phyloP scores from a whole-genome alignment of 2,113 vertebrate genomes.

The Antechinus stuartii region DNA sequence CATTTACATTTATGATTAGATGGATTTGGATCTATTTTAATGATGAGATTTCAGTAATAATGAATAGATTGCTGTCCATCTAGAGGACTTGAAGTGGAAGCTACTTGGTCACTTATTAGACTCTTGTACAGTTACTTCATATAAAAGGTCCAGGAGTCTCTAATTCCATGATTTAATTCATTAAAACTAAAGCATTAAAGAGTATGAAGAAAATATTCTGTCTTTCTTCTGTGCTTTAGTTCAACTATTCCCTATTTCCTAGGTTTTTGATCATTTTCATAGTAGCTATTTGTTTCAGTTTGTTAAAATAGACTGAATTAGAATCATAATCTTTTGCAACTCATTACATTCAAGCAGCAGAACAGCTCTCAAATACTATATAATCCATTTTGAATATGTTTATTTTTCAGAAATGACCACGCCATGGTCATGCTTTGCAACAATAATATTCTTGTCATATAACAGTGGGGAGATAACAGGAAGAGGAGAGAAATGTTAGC shows the following conservation, averaged over 20 bases:
- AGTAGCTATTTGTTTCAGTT: background rate
- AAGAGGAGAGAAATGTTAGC: background rate
- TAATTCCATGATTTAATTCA: background rate
- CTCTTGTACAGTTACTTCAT: background rate
- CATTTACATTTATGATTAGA: background rate
- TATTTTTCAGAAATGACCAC: background rate
- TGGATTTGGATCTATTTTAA: background rate
- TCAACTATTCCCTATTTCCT: background rate
- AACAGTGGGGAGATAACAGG: background rate
- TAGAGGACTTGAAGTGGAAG: background rate
- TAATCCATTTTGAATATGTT: background rate
- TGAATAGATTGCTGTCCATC: background rate
- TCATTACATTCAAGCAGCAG: background rate
- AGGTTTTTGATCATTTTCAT: background rate
- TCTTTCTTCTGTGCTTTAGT: background rate
- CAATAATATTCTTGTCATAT: background rate
- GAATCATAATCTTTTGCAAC: background rate
- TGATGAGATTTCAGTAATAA: background rate
- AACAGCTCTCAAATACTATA: background rate
- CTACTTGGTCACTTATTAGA: background rate
- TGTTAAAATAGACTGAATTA: background rate
- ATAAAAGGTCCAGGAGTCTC: background rate
- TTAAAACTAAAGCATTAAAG: background rate
- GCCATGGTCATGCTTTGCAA: background rate
- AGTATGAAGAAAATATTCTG: background rate